Base-by-base conservation (phyloP, 2,888 invertebrate species). In the Oscheius sp. region DNA sequence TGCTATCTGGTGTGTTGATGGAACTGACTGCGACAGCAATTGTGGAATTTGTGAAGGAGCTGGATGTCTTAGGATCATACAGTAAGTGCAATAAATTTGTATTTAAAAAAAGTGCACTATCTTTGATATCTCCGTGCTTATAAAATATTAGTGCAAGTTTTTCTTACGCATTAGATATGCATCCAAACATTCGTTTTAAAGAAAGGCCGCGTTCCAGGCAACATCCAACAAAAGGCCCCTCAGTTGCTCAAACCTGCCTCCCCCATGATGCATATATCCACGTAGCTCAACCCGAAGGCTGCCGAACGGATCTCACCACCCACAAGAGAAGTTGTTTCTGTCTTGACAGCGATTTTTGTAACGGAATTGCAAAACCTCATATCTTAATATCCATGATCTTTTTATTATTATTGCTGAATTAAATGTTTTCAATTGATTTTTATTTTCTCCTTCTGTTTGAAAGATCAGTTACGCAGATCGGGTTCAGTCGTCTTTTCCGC, bases 1-100 rank as follows among this genome's bases (percentile, higher is more conserved):
- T 9, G 35, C 76, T 55, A 59, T 79, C 59, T 79, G 74, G 74
- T 83, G 83, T 72, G 72, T 81, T n/a, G 83, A 83, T 52, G 83
- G 83, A n/a, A 76, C 76, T 5, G 78, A 83, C 43, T 83, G 83
- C 59, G 69, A 73, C 12, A 59, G 73, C 16, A 74, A 76, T 13
- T 83, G 83, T 63, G 71, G 69, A 7, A 61, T 80, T 1, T 83
- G 83, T 53, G 80, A 83, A 52, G 83, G 83, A 18, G 76, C 80
- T 12, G 78, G 79, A 0, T 83, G 83, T 78, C 68, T 83, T 1
- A 46, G 83, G 7, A 76, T 83, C 27, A 77, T 77, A 23, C 72
- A 78, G 82, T 82, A 18, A 59, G 68, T 0, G 49, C 3, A 13
- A 49, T 18, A 49, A 49, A 49, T n/a, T n/a, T n/a, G n/a, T n/a